Evolutionary conservation across 2,797 vertebrate genomes (phyloP), one percentile per base, ranked within the genome.

Genomic region (Gastrophryne carolinensis): DNA sequence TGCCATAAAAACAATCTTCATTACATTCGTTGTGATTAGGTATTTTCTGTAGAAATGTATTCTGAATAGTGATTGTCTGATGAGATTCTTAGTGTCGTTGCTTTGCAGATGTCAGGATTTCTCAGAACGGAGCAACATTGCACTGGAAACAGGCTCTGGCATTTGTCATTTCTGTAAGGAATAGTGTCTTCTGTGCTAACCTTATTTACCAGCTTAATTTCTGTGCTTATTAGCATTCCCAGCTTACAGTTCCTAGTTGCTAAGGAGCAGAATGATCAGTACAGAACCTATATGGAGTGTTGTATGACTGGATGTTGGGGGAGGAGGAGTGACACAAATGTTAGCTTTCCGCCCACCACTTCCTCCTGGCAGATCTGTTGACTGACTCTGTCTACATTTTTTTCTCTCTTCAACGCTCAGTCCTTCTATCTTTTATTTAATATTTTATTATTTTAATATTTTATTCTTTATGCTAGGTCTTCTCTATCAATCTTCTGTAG

Each of bases 1-100:
- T n/a, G n/a, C n/a, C n/a, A n/a, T n/a, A n/a, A n/a, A n/a, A n/a
- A n/a, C n/a, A n/a, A n/a, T n/a, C n/a, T n/a, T n/a, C n/a, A n/a
- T 27, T n/a, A 8, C 35, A 5, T 12, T 13, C n/a, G 2, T 61
- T 78, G 41, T 41, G 54, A 75, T 21, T 11, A 32, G 79, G 50
- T 13, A 24, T 21, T 86, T 80, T 53, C 75, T 62, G 83, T 83
- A 82, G 83, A 80, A 83, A 84, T 81, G 60, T 81, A 84, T 29
- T 82, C 66, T 82, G 80, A 84, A 81, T 83, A 80, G 83, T 75
- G 82, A 74, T 53, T 65, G 34, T 67, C 62, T 75, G 30, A 73
- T 71, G 56, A 0, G 34, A 30, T 80, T 78, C 39, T 37, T 15
- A 24, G 13, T 34, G 26, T 53, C 8, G 23, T 76, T 58, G 63